Evolutionary conservation across 2,888 invertebrate species (phyloP), one percentile per base, ranked within the genome.

Genomic region (Sialis lutaria): DNA sequence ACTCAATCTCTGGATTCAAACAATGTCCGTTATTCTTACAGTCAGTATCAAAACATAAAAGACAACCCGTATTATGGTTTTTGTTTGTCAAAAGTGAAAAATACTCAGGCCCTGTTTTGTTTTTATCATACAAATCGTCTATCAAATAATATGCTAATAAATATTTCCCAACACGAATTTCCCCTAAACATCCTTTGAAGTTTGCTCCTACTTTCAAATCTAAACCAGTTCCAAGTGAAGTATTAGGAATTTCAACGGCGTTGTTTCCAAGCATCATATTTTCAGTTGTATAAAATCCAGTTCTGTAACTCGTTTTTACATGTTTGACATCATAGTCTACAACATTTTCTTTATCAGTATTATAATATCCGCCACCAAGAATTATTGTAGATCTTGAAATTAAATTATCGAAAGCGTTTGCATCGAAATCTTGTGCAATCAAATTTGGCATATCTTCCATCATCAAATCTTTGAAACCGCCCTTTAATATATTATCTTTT

Each of bases 61-160:
- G 73, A 66, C 91, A 92, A 40, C 85, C 88, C n/a, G 74, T 72
- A 52, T 56, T 49, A 54, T 54, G 55, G 64, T 63, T 4, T n/a
- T 10, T 48, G 8, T 42, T 31, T 13, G 37, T 35, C 13, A 35
- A 22, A 22, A 47, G 37, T 34, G 33, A 31, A 42, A 47, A 47
- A 40, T 60, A 58, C 49, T 61, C 57, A 22, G 57, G 53, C 53
- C 64, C 49, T 59, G 63, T 52, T 57, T 64, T 59, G 48, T 64
- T 65, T 51, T 75, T 75, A 44, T 75, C 73, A 63, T 83, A 83
- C 53, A 89, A 74, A 61, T 85, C 77, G 50, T 75, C 70, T 59
- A 80, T 77, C 31, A 79, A 74, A 67, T 87, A 91, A 67, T 82
- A 93, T 5, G 93, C 92, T 53, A 95, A 67, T 50, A 93, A 70